phyloP scores from a whole-genome alignment of 2,113 vertebrate species.

The Smithornis capensis region DNA sequence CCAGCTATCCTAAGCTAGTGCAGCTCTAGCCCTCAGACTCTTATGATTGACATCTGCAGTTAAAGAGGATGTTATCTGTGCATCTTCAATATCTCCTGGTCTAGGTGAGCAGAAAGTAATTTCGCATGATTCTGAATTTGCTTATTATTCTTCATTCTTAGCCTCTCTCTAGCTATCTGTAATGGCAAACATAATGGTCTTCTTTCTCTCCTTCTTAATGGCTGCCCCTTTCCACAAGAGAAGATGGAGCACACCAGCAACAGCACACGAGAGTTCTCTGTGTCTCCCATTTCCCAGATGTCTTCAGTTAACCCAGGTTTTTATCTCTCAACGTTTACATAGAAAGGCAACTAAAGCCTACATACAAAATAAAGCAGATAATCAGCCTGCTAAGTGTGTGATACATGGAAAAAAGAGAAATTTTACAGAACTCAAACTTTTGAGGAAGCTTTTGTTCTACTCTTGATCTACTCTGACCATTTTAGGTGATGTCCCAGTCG shows the following conservation, averaged over 20 bases:
- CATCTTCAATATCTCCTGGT: neutral
- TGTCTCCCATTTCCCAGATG: neutral
- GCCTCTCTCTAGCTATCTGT: neutral
- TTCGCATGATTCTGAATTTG: neutral
- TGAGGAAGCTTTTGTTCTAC: neutral
- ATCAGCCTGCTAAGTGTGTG: neutral
- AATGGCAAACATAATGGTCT: neutral
- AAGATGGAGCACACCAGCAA: neutral
- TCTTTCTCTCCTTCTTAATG: neutral
- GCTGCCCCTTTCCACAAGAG: neutral
- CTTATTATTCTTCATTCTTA: neutral
- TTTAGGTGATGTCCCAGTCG: neutral
- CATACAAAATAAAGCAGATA: neutral
- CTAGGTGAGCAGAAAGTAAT: neutral
- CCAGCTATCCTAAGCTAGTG: neutral
- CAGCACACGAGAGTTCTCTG: accelerated
- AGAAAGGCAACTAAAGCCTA: neutral
- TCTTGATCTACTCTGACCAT: neutral
- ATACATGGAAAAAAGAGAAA: neutral
- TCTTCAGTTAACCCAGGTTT: neutral
- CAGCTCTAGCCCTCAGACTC: neutral
- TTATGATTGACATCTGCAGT: neutral
- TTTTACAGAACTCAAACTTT: neutral
- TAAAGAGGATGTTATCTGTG: neutral
- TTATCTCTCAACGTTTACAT: neutral